phyloP scores from a whole-genome alignment of 2,888 invertebrate species.

The Aphelenchoides bicaudatus region DNA sequence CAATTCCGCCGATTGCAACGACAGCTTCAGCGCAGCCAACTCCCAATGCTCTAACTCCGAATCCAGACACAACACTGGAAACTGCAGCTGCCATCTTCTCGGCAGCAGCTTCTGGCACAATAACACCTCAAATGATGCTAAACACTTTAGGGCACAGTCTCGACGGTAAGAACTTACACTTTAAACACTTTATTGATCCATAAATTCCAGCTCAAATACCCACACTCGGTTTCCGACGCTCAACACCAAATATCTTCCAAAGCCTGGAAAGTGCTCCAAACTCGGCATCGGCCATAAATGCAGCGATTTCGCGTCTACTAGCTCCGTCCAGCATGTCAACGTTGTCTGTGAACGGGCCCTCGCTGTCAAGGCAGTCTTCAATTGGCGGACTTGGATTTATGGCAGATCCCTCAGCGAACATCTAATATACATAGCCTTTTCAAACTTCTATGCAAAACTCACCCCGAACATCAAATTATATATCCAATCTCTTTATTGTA shows the following conservation, averaged over 20 bases:
- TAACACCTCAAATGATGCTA: conserved; percentile 23
- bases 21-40: neutral
- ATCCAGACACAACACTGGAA: conserved; percentile 20
- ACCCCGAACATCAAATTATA: too few species aligned
- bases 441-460: conserved; percentile 12
- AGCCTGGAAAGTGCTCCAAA: conserved; percentile 20
- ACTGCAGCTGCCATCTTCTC: conserved; percentile 23
- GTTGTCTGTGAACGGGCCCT: too few species aligned
- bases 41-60: conserved; percentile 21
- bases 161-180: conserved; percentile 17
- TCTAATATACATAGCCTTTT: neutral
- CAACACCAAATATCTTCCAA: conserved; percentile 32
- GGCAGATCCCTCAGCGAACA: conserved; percentile 12
- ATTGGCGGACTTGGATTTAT: conserved; percentile 41
- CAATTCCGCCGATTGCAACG: neutral
- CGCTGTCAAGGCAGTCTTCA: conserved; percentile 37
- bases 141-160: conserved; percentile 19
- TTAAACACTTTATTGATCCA: conserved; percentile 17
- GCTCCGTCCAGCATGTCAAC: conserved; percentile 13
- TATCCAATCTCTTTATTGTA: too few species aligned
- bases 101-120: conserved; percentile 9
- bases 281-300: conserved; percentile 15
- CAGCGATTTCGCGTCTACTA: conserved; percentile 17
- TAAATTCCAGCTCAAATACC: conserved; percentile 34
- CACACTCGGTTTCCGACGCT: conserved; percentile 27